Percentiles rank a stretch among this genome's conserved stretches.
These are phyloP conservation scores for Scolopax mira DNA, from an alignment of 2,113 vertebrate species.

Conservation along the genomic window DNA sequence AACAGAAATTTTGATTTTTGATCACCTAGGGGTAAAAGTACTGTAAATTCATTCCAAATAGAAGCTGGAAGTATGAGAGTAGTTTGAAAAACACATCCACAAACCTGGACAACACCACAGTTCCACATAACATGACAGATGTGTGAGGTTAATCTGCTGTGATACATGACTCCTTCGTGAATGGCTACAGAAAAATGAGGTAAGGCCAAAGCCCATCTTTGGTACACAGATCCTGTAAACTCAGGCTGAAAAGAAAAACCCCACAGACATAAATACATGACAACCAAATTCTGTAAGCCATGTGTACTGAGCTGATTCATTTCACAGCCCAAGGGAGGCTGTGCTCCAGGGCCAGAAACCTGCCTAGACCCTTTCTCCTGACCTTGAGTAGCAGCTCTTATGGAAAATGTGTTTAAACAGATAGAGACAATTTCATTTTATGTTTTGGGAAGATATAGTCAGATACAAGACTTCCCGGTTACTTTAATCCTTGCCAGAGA, in stretches of 20 bases:
- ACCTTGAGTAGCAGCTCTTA: neutral
- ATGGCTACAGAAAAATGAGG: neutral
- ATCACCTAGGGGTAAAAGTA: neutral
- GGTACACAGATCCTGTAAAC: neutral
- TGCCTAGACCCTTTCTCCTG: neutral
- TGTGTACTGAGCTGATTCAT: neutral
- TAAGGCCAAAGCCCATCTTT: neutral
- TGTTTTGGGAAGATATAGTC: conserved; percentile 8
- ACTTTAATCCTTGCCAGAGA: conserved; percentile 34
- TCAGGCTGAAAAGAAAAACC: neutral
- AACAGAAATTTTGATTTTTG: neutral
- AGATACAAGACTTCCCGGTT: conserved; percentile 6
- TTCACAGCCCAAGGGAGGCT: neutral
- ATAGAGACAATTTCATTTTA: neutral
- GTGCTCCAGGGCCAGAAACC: neutral
- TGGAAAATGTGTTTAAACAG: neutral
- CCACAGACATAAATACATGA: neutral
- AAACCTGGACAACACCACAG: neutral
- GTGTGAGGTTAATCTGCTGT: neutral
- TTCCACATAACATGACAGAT: neutral
- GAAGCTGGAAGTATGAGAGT: neutral
- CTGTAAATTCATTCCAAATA: neutral
- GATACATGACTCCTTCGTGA: neutral
- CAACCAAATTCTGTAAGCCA: neutral
- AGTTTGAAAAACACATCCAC: neutral